A percentile compares a stretch with the other conserved stretches of the same genome.
phyloP scores from a whole-genome alignment of 2,888 invertebrate species.

The Emmelina monodactyla region DNA sequence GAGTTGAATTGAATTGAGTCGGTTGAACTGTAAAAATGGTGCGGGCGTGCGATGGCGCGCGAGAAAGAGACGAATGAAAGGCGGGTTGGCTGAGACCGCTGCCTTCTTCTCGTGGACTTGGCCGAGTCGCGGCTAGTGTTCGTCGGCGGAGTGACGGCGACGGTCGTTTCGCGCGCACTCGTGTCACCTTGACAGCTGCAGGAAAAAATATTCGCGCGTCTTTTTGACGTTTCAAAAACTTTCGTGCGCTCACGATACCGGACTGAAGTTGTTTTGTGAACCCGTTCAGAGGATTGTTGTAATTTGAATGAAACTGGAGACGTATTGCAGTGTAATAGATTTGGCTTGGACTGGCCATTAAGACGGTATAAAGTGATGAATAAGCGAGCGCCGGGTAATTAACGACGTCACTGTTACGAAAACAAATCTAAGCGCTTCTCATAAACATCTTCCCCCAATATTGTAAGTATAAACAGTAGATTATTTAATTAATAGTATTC shows the following conservation, averaged over 20 bases:
- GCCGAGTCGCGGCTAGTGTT: conserved; percentile 60
- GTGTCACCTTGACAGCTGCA: conserved; percentile 40
- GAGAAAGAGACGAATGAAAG: conserved; percentile 63
- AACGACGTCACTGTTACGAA: conserved; percentile 53
- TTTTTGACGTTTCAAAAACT: conserved; percentile 46
- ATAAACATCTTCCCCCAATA: conserved; percentile 29
- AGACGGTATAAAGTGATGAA: conserved; percentile 63
- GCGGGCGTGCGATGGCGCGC: conserved; percentile 54
- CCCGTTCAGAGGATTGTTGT: conserved; percentile 7
- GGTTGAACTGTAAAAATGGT: conserved; percentile 64
- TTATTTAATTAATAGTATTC: too few species aligned
- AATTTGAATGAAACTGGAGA: conserved; percentile 27
- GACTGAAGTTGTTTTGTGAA: conserved; percentile 25
- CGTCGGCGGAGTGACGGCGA: conserved; percentile 59
- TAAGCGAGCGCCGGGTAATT: conserved; percentile 63
- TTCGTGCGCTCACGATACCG: conserved; percentile 37
- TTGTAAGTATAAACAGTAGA: conserved; percentile 38
- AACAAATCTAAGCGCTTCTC: conserved; percentile 45
- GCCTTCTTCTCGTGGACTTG: conserved; percentile 65
- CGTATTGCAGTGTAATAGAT: conserved; percentile 43
- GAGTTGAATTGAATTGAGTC: conserved; percentile 67
- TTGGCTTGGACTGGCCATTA: conserved; percentile 46
- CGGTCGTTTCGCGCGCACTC: conserved; percentile 42
- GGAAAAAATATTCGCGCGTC: conserved; percentile 60
- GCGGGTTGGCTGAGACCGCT: conserved; percentile 62